Base-by-base conservation (phyloP, 2,797 vertebrate genomes). In the Rousettus madagascariensis region DNA sequence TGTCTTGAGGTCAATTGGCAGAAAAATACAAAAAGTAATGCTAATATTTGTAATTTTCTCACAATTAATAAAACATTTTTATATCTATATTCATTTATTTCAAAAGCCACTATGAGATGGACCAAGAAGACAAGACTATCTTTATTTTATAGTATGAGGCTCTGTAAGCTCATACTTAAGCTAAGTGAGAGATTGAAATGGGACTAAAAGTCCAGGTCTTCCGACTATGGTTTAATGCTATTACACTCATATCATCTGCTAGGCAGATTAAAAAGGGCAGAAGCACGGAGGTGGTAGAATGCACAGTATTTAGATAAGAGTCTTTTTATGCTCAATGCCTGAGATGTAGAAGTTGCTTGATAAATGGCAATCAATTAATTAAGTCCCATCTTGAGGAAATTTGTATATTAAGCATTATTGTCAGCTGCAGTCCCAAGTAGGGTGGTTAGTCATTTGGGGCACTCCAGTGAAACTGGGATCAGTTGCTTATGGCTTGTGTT, bases 71-170 rank as follows among this genome's bases (percentile, higher is more conserved):
- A 92, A 59, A 51, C 22, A 57, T n/a, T 77, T 93, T 88, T 59
- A 65, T 30, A 26, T 57, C 38, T 41, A 26, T 36, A 61, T 61
- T 91, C 28, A 51, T 77, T 75, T 80, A 86, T 74, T 86, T 66
- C 68, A 53, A 51, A 86, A 78, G 38, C 61, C 38, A 38, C 20
- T 68, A 30, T 74, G 71, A 90, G 2, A 49, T 69, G 17, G 43
- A 86, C 2, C 38, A 51, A 28, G 36, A 69, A 82, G 59, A 22
- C 36, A 89, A 66, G 38, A 59, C 46, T 75, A 49, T 84, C 17
- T 66, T 95, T 75, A 72, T 95, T 95, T 95, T 69, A 43, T 9
- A 66, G 28, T 66, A 20, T 80, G 46, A 91, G 46, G n/a, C 41
- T 85, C 49, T 86, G 4, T 80, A 59, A 84, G 1, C 12, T 78